Evolutionary conservation across 2,888 invertebrate species (phyloP).

Genomic region (Hyalella azteca): DNA sequence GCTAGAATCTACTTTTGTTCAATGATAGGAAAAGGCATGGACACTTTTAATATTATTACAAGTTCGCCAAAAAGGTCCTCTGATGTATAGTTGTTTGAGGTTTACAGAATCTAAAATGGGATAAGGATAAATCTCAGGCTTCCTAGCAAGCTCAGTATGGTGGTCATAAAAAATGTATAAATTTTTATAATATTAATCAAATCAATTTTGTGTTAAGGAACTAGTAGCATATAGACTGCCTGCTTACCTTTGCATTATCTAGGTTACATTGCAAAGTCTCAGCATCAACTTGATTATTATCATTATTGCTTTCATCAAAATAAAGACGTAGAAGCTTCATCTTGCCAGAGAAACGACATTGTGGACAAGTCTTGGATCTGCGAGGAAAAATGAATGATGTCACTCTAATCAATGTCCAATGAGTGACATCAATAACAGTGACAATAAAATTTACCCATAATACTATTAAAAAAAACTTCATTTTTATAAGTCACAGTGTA

Average conservation of each 20-base stretch:
- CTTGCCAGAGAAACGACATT: neutral
- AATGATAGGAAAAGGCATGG: too few species aligned
- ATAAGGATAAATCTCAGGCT: neutral
- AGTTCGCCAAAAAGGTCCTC: too few species aligned
- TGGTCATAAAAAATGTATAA: neutral
- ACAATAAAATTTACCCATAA: too few species aligned
- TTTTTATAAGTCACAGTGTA: too few species aligned
- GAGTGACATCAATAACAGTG: too few species aligned
- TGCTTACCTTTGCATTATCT: slow-evolving; percentile 12
- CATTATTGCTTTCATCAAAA: slow-evolving; percentile 4
- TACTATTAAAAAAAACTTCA: too few species aligned
- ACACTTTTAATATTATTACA: too few species aligned
- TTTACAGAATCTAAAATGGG: too few species aligned
- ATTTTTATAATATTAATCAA: neutral
- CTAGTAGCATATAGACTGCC: neutral
- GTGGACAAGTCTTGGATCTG: slow-evolving; percentile 23
- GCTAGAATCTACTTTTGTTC: too few species aligned
- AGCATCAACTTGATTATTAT: neutral
- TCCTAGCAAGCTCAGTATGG: neutral
- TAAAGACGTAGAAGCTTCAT: neutral
- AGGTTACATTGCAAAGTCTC: neutral
- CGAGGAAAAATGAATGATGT: too few species aligned
- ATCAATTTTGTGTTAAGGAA: neutral
- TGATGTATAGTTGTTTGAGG: too few species aligned
- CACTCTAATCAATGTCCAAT: too few species aligned